Conservation (phyloP, 2,113 vertebrate genomes). For the Malaclemys terrapin region DNA sequence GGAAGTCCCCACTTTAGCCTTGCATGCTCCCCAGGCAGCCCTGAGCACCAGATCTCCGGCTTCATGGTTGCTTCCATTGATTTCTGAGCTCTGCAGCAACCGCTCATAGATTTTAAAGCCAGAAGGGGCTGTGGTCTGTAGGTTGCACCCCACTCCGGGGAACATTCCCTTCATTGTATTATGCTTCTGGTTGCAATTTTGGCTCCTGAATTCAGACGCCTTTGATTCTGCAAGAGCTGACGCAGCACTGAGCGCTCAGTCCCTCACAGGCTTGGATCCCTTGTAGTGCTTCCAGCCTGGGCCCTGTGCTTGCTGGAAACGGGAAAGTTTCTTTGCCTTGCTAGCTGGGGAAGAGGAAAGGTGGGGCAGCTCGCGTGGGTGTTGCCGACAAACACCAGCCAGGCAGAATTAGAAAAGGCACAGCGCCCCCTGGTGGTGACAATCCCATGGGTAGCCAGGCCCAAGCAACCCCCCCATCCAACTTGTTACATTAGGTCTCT, state of each 20-base stretch:
- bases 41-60: neutral
- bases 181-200: neutral
- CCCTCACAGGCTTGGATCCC: neutral
- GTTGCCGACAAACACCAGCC: neutral
- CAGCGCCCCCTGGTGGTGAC: neutral
- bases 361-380: neutral
- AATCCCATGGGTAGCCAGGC: neutral
- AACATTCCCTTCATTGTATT: neutral
- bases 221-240: neutral
- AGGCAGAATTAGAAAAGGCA: neutral
- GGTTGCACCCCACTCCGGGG: neutral
- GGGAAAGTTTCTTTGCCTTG: neutral
- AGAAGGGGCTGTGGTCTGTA: neutral
- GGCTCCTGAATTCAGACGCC: neutral
- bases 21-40: neutral
- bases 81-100: neutral
- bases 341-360: slow-evolving; percentile 25
- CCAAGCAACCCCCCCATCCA: neutral
- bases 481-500: too few relatives aligned
- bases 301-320: neutral
- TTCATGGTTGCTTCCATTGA: neutral
- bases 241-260: neutral
- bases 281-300: fast-evolving
- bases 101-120: neutral
- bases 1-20: neutral